A percentile compares a stretch with the other conserved stretches of the same genome.
Conservation (phyloP, 2,113 vertebrate genomes). For the Mixornis gularis region DNA sequence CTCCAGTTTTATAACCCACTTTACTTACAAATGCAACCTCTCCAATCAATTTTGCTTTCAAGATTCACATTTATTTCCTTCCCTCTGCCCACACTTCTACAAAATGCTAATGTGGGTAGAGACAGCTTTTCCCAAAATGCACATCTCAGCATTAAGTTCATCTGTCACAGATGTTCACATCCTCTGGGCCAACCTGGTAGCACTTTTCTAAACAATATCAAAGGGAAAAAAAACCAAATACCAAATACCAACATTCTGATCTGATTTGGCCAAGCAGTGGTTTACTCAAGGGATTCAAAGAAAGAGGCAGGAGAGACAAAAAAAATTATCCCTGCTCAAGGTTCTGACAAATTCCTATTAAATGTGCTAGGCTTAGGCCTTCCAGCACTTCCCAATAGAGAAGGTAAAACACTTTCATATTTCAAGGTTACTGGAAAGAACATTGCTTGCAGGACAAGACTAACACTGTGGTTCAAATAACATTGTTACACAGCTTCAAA, state of each 20-base stretch:
- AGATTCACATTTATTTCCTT: constrained; percentile 55
- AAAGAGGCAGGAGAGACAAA: not conserved
- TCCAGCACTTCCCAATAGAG: not conserved
- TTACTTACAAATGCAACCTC: constrained; percentile 53
- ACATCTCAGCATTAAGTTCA: constrained; percentile 38
- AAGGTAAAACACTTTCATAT: not conserved
- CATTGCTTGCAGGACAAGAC: not conserved
- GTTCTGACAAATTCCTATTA: not conserved
- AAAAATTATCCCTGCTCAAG: not conserved
- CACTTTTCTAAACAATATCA: not conserved
- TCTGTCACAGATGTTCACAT: constrained; percentile 31
- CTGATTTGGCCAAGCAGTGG: not conserved
- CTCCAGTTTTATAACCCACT: constrained; percentile 58
- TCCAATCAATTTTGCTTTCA: constrained; percentile 62
- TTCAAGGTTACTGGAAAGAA: not conserved
- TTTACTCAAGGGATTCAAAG: not conserved
- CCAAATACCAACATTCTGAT: not conserved
- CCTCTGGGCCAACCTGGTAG: not conserved
- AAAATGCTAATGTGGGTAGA: constrained; percentile 49
- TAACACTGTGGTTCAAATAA: not conserved
- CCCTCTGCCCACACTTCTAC: constrained; percentile 2
- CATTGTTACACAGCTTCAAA: not conserved
- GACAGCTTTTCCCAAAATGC: not conserved
- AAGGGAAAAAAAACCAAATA: not conserved
- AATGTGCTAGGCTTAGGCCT: not conserved